Evolutionary conservation across 2,113 vertebrate genomes (phyloP), one percentile per base, ranked within the genome.

Genomic region (Sinocyclocheilus maitianheensis): DNA sequence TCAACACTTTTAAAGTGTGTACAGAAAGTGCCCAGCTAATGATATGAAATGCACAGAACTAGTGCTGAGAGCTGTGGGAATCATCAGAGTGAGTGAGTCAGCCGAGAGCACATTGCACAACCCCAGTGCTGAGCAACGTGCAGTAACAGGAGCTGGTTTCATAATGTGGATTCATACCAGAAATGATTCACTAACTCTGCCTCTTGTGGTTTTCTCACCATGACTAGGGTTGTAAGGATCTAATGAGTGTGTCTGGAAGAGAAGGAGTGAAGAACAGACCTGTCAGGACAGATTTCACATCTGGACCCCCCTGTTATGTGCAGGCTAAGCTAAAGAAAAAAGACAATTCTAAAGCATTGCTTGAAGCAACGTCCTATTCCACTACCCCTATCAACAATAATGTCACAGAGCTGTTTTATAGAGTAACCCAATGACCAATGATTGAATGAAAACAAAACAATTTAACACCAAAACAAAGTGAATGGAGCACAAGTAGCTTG

Each of bases 141-240:
- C 76, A 55, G 81, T 72, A 86, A 87, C 81, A 89, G 85, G 86
- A 84, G 79, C 72, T 1, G 24, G 65, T 89, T 87, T 86, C 82
- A 67, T 89, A 87, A 91, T 60, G 87, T 78, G 84, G 82, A 83
- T 62, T 88, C 74, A 79, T 80, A 88, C 72, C 83, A 83, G 86
- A 84, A 88, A 85, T 84, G 82, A 89, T 85, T 88, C 86, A 78
- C 60, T 40, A 58, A 62, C 55, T 30, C 62, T 53, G 79, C 81
- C 84, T 71, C 81, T 67, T 69, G 77, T 76, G 83, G 63, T 83
- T 84, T 83, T 79, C 71, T 85, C 72, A 65, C 74, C 69, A 40
- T 22, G 48, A 63, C 48, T 37, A 63, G 37, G 71, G 40, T 84
- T 81, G 46, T 8, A 43, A 81, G 43, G 24, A 72, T 75, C 30